Base-by-base conservation (phyloP, 2,797 vertebrate genomes). In the Microchirus variegatus region DNA sequence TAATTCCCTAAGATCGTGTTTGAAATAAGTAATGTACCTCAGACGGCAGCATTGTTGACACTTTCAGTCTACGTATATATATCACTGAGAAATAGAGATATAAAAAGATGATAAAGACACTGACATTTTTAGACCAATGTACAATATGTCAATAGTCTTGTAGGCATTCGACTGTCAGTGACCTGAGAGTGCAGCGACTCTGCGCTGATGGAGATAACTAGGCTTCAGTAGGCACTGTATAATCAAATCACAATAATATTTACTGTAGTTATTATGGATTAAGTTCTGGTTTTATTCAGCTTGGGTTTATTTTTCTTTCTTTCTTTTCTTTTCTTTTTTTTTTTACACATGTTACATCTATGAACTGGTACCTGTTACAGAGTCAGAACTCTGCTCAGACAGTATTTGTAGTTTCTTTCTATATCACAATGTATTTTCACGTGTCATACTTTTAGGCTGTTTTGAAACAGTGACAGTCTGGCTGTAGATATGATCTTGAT, bases 321-420 rank as follows among this genome's bases (percentile, higher is more conserved):
- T n/a, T n/a, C n/a, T n/a, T n/a, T n/a, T n/a, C n/a, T n/a, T n/a
- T n/a, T n/a, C n/a, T 22, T 22, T 22, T 2, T 63, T 59, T 40
- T 61, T 59, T 41, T 62, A 11, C 35, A 54, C 35, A 3, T 71
- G 11, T 57, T 70, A 26, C 41, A n/a, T 62, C n/a, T 52, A 18
- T 59, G 16, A 77, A 35, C 66, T 83, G 62, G 80, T 79, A 71
- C 40, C 43, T 44, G 14, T 54, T 66, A 22, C 67, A 65, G 44
- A 66, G 19, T 45, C 31, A 47, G 22, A 66, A 35, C 52, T 66
- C 26, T 42, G 35, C 31, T 31, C 31, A 31, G 31, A 66, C 59
- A 51, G 37, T 57, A 50, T 65, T 59, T 38, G n/a, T 49, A 48
- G 11, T 18, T 68, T 41, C 15, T 47, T 54, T 22, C 44, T 60